These are phyloP conservation scores for Etheostoma cragini DNA, from an alignment of 2,113 vertebrate genomes.

Conservation along the genomic window DNA sequence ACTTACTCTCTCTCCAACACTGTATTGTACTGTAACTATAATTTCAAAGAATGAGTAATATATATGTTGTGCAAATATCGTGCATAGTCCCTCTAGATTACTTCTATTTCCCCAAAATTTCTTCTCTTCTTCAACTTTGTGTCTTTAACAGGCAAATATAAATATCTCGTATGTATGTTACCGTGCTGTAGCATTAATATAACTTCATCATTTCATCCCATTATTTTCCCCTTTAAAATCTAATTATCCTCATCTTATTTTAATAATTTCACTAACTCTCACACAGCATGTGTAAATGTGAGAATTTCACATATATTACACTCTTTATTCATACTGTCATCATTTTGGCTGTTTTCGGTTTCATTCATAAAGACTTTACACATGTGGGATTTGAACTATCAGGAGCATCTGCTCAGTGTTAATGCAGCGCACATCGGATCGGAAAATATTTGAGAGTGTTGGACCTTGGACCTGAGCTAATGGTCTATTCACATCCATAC, in stretches of 20 bases:
- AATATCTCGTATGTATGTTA: not conserved
- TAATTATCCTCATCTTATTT: conserved; percentile 10
- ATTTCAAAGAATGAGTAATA: not conserved
- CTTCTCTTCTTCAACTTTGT: not conserved
- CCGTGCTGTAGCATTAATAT: not conserved
- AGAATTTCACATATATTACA: conserved; percentile 17
- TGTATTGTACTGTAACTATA: not conserved
- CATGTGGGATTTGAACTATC: conserved; percentile 57
- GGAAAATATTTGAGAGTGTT: conserved; percentile 43
- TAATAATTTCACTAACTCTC: conserved; percentile 2
- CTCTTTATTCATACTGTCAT: conserved; percentile 21
- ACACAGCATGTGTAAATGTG: not conserved
- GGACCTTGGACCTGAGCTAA: conserved; percentile 39
- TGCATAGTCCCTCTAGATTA: not conserved
- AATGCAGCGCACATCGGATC: conserved; percentile 60
- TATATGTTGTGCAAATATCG: not conserved
- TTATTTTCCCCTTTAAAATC: not conserved
- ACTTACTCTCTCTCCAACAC: not conserved
- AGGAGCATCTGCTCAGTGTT: conserved; percentile 73
- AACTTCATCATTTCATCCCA: not conserved
- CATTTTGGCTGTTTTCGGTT: conserved; percentile 22
- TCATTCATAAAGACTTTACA: conserved; percentile 48
- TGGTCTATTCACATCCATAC: conserved; percentile 58
- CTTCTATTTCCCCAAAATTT: not conserved
- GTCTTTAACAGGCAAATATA: not conserved